Evolutionary conservation across 2,797 vertebrate species (phyloP), one percentile per base, ranked within the genome.

Genomic region (Pelobates cultripes): DNA sequence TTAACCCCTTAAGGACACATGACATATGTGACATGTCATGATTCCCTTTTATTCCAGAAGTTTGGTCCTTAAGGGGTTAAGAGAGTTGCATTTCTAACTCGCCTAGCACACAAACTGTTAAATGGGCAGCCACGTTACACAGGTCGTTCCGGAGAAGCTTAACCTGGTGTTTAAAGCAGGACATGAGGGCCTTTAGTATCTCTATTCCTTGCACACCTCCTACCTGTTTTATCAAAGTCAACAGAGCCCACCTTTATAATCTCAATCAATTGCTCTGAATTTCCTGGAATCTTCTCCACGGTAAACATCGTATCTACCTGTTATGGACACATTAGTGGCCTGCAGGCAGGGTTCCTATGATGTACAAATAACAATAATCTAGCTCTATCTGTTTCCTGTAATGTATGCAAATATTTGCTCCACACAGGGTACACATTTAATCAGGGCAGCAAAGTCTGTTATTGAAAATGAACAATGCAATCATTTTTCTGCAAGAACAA

Each of bases 371-470:
- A 79, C 73, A 84, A 84, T 84, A 66, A 78, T 64, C 70, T 67
- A 76, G 73, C 63, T 79, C 72, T 84, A 84, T 79, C 77, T 75
- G 77, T 72, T 84, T 84, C 82, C 82, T 84, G 82, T 67, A 79
- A 72, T 79, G 82, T 45, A 84, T 70, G 77, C 79, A 78, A 84
- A 84, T 84, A 84, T 84, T 84, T 84, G 73, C 70, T 83, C 70
- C 63, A 14, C 41, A 43, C 82, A 79, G 82, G 72, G 82, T 76
- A 84, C 77, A 79, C 77, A 84, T 79, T 79, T 84, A 79, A 84
- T 84, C 82, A 84, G 73, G 72, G 77, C 77, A 79, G 77, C 77
- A 84, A 79, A 84, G 82, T 84, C 82, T 84, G 67, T 79, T 84
- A 84, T 84, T 79, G 77, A 79, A 84, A 79, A 75, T 74, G 66